Base-by-base conservation (phyloP, 2,113 vertebrate species). In the Saguinus midas region DNA sequence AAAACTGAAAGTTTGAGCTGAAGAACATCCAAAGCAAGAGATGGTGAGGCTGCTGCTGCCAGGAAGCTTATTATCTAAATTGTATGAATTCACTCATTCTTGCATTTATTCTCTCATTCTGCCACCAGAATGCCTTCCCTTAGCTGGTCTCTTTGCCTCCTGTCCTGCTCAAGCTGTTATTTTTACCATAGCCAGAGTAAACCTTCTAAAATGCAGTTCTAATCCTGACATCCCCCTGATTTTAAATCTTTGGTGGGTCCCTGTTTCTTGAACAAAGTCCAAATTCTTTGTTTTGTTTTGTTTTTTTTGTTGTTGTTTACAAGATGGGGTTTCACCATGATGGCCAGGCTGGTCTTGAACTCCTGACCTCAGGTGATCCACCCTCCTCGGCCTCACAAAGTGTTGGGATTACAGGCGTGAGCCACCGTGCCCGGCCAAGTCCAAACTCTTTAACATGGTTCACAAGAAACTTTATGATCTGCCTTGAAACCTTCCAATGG, bases 211-310 rank as follows among this genome's bases (percentile, higher is more conserved):
- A 29, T 50, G 25, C 14, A 45, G 18, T 87, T 87, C 73, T 55
- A 50, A 96, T 48, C 40, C 64, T 45, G 57, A 86, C 43, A 88
- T 16, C 57, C 43, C 50, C 11, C 58, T 76, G 57, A 37, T 88
- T 76, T 90, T 50, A 91, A 87, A 64, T 86, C 57, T 95, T 70
- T 85, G 76, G 50, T 23, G 32, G 17, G 25, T 88, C 43, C 18
- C 58, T 75, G 40, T 66, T 75, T 66, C 92, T 81, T 81, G 50
- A 37, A 86, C 57, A 82, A 91, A 96, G 90, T 95, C 76, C 73
- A 72, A 91, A 96, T 14, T 72, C 43, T 58, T 97, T 81, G 50
- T 50, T 50, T 50, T 50, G 2, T 50, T 50, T 50, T 50, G 13
- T 50, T 50, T 50, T 50, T 52, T 17, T 52, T 52, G 12, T 52